Evolutionary conservation across 2,797 vertebrate species (phyloP), one percentile per base, ranked within the genome.

Genomic region (Oreortyx pictus): DNA sequence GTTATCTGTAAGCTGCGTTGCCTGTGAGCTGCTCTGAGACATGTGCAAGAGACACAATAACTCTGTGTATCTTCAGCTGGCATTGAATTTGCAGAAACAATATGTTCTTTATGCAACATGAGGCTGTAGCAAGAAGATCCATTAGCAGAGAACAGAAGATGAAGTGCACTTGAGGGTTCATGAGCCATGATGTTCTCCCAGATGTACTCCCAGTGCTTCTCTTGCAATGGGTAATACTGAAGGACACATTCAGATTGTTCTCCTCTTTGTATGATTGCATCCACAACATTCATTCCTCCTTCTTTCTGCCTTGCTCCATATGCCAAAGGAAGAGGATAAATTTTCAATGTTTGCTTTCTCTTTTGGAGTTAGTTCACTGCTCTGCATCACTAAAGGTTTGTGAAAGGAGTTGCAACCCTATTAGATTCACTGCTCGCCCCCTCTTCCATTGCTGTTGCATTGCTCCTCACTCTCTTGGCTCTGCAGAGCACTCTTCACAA

Each of bases 51-150:
- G 25, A 22, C 49, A 25, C 4, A 13, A 27, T 29, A 59, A 13
- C 7, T 59, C 1, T 1, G 6, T 8, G 11, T 6, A 7, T 2
- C 33, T 57, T 39, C 57, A 25, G 5, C 4, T 33, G n/a, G 5
- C 11, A 11, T 11, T 25, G 7, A 72, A 18, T 33, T 39, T 68
- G 17, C 39, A 73, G 7, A 35, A n/a, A 31, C 62, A 62, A 39
- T 0, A 1, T 4, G 12, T 3, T 18, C 60, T 44, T 19, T 43
- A 9, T 5, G 8, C 35, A 35, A 50, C 14, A 13, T 19, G 7
- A 76, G n/a, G 25, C 7, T 49, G 31, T 5, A 60, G 35, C 18
- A 60, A 70, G 37, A 72, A 43, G 43, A 33, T 23, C 25, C 35
- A 33, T 4, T 23, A 9, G 46, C 2, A 3, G n/a, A 66, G 31